Percentiles rank a stretch among this genome's conserved stretches.
These are phyloP conservation scores for Sarcophaga carnaria DNA, from an alignment of 2,888 invertebrate genomes.

Conservation along the genomic window DNA sequence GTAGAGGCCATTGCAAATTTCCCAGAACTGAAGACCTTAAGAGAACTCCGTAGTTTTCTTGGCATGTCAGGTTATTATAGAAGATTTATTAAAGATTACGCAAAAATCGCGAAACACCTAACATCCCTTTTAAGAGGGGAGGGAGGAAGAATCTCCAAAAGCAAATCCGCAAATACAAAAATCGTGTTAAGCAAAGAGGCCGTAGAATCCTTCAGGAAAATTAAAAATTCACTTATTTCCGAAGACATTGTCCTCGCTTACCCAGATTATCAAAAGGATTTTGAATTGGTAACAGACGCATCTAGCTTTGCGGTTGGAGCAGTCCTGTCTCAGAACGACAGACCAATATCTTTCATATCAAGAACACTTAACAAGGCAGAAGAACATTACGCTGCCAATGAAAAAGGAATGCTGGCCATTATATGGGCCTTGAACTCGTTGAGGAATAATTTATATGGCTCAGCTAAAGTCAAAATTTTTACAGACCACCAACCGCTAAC, in stretches of 20 bases:
- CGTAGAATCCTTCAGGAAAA: no score
- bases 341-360: conserved; percentile 22
- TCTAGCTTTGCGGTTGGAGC: no score
- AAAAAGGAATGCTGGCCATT: conserved; percentile 47
- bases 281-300: no score
- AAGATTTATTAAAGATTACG: background rate
- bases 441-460: conserved; percentile 40
- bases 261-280: no score
- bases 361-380: conserved; percentile 42
- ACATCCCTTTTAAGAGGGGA: no score
- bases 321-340: no score
- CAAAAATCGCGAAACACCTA: no score
- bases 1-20: background rate
- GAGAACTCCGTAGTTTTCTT: conserved; percentile 15
- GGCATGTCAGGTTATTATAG: conserved; percentile 21
- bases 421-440: conserved; percentile 33
- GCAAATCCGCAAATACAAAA: no score
- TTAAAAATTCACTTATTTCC: no score
- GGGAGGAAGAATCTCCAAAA: no score
- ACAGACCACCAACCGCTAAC: conserved; percentile 43
- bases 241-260: no score
- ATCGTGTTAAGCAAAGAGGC: no score
- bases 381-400: conserved; percentile 40
- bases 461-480: conserved; percentile 42
- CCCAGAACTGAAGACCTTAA: background rate